Conservation (phyloP, 1,140 invertebrate species). For the Cydia strobilella region DNA sequence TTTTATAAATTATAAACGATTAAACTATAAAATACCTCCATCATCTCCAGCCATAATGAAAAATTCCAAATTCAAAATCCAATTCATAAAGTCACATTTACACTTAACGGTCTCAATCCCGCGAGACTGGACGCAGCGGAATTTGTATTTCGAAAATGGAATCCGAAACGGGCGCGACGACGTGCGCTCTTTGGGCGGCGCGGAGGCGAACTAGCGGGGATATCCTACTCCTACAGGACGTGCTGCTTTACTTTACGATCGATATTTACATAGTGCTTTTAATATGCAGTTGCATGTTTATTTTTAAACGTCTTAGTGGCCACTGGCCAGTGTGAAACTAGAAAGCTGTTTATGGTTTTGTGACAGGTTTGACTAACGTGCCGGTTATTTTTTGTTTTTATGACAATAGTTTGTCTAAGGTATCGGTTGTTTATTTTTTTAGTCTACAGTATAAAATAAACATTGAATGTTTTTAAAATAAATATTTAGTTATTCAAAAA, state of each 20-base stretch:
- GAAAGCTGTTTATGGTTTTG: not conserved
- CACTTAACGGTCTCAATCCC: slow-evolving; percentile 39
- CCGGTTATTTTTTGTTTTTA: not conserved
- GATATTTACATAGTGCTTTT: slow-evolving; percentile 78
- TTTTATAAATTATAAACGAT: not conserved
- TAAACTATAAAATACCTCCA: slow-evolving; percentile 11
- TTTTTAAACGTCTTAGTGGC: slow-evolving; percentile 58
- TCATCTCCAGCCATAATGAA: not conserved
- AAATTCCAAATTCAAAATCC: slow-evolving; percentile 31
- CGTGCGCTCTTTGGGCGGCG: slow-evolving; percentile 67
- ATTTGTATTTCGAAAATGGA: slow-evolving; percentile 51
- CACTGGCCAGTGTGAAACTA: slow-evolving; percentile 33
- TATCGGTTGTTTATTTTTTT: not conserved
- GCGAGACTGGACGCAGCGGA: slow-evolving; percentile 37
- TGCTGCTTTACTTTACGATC: slow-evolving; percentile 66
- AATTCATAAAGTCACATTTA: slow-evolving; percentile 42
- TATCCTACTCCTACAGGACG: slow-evolving; percentile 73
- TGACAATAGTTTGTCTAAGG: not conserved
- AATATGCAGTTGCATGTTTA: slow-evolving; percentile 62
- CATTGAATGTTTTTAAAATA: no score
- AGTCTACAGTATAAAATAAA: not conserved
- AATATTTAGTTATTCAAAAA: no score
- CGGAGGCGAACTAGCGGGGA: slow-evolving; percentile 70
- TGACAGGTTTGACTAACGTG: not conserved
- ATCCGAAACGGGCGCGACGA: slow-evolving; percentile 60